Base-by-base conservation (phyloP, 2,888 invertebrate genomes). In the Chrysina gloriosa region DNA sequence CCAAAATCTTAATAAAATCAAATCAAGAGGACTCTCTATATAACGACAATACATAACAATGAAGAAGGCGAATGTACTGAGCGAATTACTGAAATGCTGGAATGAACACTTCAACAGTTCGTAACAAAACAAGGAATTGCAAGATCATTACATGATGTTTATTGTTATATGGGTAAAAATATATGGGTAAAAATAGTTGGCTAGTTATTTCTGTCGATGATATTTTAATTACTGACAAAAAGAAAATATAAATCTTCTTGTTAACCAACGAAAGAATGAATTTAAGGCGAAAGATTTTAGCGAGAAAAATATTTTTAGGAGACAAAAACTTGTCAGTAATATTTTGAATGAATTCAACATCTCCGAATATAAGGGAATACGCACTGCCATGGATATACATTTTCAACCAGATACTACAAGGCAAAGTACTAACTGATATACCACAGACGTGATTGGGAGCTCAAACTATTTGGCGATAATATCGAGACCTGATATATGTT, bases 401-500 rank as follows among this genome's bases (percentile, higher is more conserved):
- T 42, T 42, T 42, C 42, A 42, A 5, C 5, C 42, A 42, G 42
- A 42, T 16, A 16, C 16, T n/a, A n/a, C n/a, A n/a, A n/a, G n/a
- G n/a, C n/a, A n/a, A n/a, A n/a, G n/a, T n/a, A n/a, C n/a, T 14
- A 42, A 14, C 27, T 14, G n/a, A n/a, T 11, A 7, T 11, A n/a
- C 7, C 34, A 25, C 27, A 25, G 48, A 50, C 1, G 11, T 50
- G 6, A 50, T 50, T 11, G 25, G 48, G 3, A 50, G 48, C 27
- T 25, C 27, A 11, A 50, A 50, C 25, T 50, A 50, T 50, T 25
- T 50, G 11, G 27, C 27, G n/a, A 11, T n/a, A n/a, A 50, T 50
- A 19, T 50, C 48, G 27, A 50, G 48, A 50, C 25, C 25, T 23
- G 48, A 50, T 11, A 23, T 48, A n/a, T 50, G 48, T 25, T 48